Evolutionary conservation across 1,140 invertebrate species (phyloP).

Genomic region (Drosophila elegans): DNA sequence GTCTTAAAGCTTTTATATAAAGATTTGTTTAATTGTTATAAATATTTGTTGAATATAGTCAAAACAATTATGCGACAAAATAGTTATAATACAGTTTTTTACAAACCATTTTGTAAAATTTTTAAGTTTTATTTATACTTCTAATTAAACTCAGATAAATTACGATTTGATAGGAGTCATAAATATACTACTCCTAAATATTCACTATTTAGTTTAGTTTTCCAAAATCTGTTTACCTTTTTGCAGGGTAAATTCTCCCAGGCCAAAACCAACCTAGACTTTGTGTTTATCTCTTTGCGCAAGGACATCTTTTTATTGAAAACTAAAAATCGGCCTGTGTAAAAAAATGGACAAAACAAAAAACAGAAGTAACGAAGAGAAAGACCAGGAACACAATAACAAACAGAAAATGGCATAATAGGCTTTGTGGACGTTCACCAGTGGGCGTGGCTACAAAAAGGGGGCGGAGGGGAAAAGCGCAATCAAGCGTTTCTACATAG

Average conservation of each 20-base stretch:
- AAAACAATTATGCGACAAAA: too few relatives aligned
- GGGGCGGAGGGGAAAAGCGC: slow-evolving; percentile 48
- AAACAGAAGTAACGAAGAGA: slow-evolving; percentile 15
- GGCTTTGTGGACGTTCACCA: slow-evolving; percentile 41
- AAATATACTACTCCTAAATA: too few relatives aligned
- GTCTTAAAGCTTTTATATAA: too few relatives aligned
- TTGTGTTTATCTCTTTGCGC: neutral
- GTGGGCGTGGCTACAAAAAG: slow-evolving; percentile 37
- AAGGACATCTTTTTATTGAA: slow-evolving; percentile 24
- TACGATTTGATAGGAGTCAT: too few relatives aligned
- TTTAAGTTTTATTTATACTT: too few relatives aligned
- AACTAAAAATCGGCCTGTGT: slow-evolving; percentile 2
- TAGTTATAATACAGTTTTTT: too few relatives aligned
- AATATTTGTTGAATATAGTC: too few relatives aligned
- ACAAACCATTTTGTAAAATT: too few relatives aligned
- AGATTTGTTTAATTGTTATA: too few relatives aligned
- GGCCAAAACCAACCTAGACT: slow-evolving; percentile 8
- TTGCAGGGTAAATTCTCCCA: neutral
- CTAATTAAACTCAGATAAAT: too few relatives aligned
- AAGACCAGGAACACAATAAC: slow-evolving; percentile 54
- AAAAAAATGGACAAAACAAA: slow-evolving; percentile 5
- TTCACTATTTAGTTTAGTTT: neutral
- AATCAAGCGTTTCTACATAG: slow-evolving; percentile 71
- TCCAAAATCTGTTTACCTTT: neutral
- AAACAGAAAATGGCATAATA: slow-evolving; percentile 60